These are phyloP conservation scores for Leptinotarsa peninsularis DNA, from an alignment of 2,888 invertebrate species.

Conservation along the genomic window DNA sequence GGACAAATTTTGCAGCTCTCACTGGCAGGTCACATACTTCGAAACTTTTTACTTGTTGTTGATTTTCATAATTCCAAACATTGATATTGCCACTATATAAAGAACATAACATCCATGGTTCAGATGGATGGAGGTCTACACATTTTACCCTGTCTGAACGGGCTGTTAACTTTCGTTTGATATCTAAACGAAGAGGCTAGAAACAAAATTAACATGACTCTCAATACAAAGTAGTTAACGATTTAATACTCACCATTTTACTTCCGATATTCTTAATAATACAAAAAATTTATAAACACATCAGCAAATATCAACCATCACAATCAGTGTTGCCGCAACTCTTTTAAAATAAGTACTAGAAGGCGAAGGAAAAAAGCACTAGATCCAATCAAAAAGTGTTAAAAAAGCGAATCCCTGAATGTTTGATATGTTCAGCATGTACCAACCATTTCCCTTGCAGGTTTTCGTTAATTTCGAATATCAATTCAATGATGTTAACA, in stretches of 20 bases:
- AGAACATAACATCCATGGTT: conserved; percentile 98
- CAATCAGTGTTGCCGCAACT: too few species aligned
- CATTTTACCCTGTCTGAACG: conserved; percentile 98
- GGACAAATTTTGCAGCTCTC: conserved; percentile 94
- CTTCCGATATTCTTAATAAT: conserved; percentile 19
- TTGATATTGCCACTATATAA: conserved; percentile 99
- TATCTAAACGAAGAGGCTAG: conserved; percentile 95
- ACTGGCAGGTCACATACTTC: conserved; percentile 98
- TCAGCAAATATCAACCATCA: conserved; percentile 37
- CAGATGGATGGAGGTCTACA: conserved; percentile 96
- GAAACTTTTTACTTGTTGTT: conserved; percentile 88
- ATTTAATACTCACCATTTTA: conserved; percentile 38
- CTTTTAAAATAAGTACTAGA: too few species aligned
- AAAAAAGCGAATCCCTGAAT: too few species aligned
- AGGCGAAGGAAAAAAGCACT: too few species aligned
- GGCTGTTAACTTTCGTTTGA: conserved; percentile 97
- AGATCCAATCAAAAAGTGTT: too few species aligned
- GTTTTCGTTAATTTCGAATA: too few species aligned
- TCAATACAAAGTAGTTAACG: not conserved
- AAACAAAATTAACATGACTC: conserved; percentile 41
- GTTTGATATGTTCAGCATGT: too few species aligned
- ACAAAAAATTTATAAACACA: conserved; percentile 39
- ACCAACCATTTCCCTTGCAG: too few species aligned
- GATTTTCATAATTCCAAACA: conserved; percentile 99
- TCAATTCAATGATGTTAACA: too few species aligned